Conservation (phyloP, 2,113 vertebrate species). For the Charina bottae region DNA sequence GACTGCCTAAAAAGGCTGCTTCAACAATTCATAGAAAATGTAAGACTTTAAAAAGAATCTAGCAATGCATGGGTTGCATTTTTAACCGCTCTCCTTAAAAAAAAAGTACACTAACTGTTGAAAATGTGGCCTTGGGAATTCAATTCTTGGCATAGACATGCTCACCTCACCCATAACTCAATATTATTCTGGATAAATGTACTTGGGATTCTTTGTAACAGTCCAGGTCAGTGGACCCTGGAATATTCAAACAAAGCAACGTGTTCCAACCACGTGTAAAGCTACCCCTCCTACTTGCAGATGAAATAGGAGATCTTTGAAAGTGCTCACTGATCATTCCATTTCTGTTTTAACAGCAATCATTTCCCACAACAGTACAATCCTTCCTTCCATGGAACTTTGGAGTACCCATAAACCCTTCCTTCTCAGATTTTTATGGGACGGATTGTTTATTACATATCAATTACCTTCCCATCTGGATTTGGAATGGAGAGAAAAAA, state of each 20-base stretch:
- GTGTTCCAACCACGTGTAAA: slow-evolving; percentile 64
- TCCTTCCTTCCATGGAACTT: slow-evolving; percentile 24
- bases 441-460: neutral
- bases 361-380: neutral
- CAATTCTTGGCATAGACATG: slow-evolving; percentile 69
- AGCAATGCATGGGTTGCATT: neutral
- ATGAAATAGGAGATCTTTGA: slow-evolving; percentile 47
- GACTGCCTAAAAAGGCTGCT: neutral
- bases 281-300: slow-evolving; percentile 48
- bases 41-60: neutral
- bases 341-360: slow-evolving; percentile 38
- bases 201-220: slow-evolving; percentile 73
- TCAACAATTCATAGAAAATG: neutral
- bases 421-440: neutral
- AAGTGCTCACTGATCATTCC: neutral
- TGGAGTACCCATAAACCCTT: slow-evolving; percentile 1
- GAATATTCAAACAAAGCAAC: slow-evolving; percentile 74
- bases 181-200: slow-evolving; percentile 77
- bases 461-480: slow-evolving; percentile 2
- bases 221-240: slow-evolving; percentile 63
- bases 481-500: slow-evolving; percentile 22
- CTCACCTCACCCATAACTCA: slow-evolving; percentile 56
- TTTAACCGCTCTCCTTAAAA: slow-evolving; percentile 31
- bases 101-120: slow-evolving; percentile 41
- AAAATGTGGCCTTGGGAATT: slow-evolving; percentile 32